phyloP scores from a whole-genome alignment of 1,140 invertebrate species.

The Lordiphosa mommai region DNA sequence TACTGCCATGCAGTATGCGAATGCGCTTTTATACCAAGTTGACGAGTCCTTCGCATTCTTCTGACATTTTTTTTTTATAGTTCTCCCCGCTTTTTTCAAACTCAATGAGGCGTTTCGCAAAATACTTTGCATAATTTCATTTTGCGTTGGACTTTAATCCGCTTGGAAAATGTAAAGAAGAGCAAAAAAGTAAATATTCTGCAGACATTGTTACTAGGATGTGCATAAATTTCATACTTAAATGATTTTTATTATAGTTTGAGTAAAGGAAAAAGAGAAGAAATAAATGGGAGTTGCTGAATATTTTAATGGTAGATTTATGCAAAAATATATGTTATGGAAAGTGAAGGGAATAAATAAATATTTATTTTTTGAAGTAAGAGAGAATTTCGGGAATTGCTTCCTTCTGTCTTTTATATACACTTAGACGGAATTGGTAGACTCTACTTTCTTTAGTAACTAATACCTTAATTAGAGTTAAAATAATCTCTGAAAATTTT shows the following conservation, averaged over 20 bases:
- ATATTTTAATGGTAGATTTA: too few species aligned
- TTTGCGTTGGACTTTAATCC: constrained; percentile 37
- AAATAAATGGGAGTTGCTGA: background rate
- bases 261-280: background rate
- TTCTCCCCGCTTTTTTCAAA: background rate
- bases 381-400: too few species aligned
- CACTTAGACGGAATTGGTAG: too few species aligned
- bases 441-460: too few species aligned
- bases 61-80: constrained; percentile 27
- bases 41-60: constrained; percentile 50
- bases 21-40: constrained; percentile 61
- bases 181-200: constrained; percentile 1
- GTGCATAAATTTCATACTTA: constrained; percentile 56
- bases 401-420: too few species aligned
- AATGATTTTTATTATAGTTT: constrained; percentile 18
- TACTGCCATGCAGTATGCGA: constrained; percentile 14
- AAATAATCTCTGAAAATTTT: too few species aligned
- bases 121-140: constrained; percentile 61
- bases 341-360: too few species aligned
- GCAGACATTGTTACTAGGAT: constrained; percentile 22
- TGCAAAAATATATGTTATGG: too few species aligned
- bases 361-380: too few species aligned
- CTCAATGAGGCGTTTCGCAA: constrained; percentile 46
- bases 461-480: too few species aligned
- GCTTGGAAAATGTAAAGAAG: constrained; percentile 3